Evolutionary conservation across 2,113 vertebrate genomes (phyloP).

Genomic region (Cichladusa arquata): DNA sequence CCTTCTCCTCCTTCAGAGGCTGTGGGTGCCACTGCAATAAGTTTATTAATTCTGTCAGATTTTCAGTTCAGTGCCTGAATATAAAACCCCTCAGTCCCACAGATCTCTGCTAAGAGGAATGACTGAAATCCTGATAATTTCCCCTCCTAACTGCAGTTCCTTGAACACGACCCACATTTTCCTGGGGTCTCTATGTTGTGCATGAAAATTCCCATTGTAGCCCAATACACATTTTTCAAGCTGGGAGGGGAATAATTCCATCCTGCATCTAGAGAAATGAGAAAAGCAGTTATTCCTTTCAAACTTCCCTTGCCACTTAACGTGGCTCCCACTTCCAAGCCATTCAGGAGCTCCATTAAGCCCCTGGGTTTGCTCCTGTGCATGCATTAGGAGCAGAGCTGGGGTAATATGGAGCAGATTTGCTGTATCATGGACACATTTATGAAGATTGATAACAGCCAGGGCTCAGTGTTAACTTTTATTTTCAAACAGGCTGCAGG

Average conservation of each 20-base stretch:
- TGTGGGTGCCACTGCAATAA: background rate
- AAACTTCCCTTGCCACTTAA: slow-evolving; percentile 37
- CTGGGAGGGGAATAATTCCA: background rate
- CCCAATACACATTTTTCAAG: background rate
- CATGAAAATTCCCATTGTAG: background rate
- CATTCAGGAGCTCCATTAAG: slow-evolving; percentile 53
- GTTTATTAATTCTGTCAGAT: background rate
- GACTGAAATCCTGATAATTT: background rate
- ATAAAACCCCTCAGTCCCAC: background rate
- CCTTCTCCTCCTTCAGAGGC: background rate
- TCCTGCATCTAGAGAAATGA: background rate
- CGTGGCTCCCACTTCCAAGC: slow-evolving; percentile 7
- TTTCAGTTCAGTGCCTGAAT: background rate
- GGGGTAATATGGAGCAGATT: slow-evolving; percentile 1
- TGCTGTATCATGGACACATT: slow-evolving; percentile 63
- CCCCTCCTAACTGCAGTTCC: background rate
- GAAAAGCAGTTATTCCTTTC: background rate
- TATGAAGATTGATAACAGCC: slow-evolving; percentile 74
- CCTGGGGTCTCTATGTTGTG: background rate
- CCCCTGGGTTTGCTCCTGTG: slow-evolving; percentile 28
- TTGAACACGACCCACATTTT: background rate
- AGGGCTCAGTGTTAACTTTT: slow-evolving; percentile 71
- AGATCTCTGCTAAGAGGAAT: background rate
- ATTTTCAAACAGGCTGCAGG: slow-evolving; percentile 69
- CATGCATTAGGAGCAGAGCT: slow-evolving; percentile 44